Evolutionary conservation across 2,113 vertebrate species (phyloP).

Genomic region (Gopherus evgoodei): DNA sequence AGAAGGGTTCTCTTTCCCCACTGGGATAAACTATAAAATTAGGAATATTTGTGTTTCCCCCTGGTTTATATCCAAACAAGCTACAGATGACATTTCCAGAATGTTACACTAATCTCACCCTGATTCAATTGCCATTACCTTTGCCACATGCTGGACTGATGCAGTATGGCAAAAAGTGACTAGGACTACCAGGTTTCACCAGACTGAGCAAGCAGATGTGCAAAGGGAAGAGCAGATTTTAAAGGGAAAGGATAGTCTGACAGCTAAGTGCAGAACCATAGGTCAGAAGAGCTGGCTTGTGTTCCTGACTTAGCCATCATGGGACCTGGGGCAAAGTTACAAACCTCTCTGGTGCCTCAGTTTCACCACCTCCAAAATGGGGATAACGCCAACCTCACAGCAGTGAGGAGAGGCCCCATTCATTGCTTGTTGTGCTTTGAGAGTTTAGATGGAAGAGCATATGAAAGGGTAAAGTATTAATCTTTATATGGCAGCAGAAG

Average conservation of each 20-base stretch:
- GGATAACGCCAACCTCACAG: not conserved
- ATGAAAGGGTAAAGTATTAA: not conserved
- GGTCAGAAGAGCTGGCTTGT: not conserved
- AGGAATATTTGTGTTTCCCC: not conserved
- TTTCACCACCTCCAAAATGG: not conserved
- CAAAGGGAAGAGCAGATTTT: not conserved
- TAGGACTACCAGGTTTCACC: not conserved
- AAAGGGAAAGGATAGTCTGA: not conserved
- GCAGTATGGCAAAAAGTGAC: not conserved
- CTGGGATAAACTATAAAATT: slow-evolving; percentile 12
- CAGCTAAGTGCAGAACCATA: fast-evolving
- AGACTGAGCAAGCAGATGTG: not conserved
- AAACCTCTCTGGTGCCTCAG: not conserved
- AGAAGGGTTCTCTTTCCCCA: not conserved
- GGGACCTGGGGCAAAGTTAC: not conserved
- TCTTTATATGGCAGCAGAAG: not conserved
- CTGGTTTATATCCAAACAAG: not conserved
- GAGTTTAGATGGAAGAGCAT: not conserved
- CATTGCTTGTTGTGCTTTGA: not conserved
- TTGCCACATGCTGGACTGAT: not conserved
- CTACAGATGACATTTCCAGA: not conserved
- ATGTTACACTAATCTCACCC: not conserved
- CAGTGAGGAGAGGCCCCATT: not conserved
- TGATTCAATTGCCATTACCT: not conserved
- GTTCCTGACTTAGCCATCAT: not conserved